These are phyloP conservation scores for Tipula confusa DNA, from an alignment of 2,888 invertebrate genomes.

Conservation along the genomic window DNA sequence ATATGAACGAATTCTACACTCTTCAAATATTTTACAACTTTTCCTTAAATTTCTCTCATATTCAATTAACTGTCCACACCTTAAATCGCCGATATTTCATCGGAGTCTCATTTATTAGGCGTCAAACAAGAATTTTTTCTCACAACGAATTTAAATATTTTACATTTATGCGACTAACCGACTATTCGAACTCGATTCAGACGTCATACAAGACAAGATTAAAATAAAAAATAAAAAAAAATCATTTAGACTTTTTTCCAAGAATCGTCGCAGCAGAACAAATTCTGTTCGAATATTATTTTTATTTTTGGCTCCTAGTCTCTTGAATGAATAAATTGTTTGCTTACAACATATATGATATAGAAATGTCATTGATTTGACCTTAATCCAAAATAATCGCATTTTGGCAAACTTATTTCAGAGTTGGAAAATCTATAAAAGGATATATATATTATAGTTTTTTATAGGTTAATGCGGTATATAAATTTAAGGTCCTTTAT, in stretches of 20 bases:
- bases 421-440: not conserved
- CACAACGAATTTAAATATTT: not conserved
- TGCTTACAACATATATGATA: not conserved
- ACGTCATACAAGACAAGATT: not conserved
- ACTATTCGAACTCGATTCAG: not conserved
- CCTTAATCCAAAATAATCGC: not conserved
- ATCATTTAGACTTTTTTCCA: not conserved
- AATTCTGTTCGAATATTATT: not conserved
- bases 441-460: too few species aligned
- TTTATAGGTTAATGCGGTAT: not conserved
- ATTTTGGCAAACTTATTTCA: not conserved
- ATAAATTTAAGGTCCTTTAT: not conserved
- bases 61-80: too few species aligned
- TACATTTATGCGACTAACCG: not conserved
- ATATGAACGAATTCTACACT: too few species aligned
- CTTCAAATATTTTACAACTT: too few species aligned
- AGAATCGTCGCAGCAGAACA: not conserved
- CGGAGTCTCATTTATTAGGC: too few species aligned
- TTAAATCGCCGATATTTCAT: too few species aligned
- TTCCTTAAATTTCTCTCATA: too few species aligned
- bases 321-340: not conserved
- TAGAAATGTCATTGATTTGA: not conserved
- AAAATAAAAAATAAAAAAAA: not conserved
- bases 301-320: not conserved
- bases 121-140: too few species aligned